Conservation (phyloP, 2,888 invertebrate genomes). For the Trichopoda pennipes region DNA sequence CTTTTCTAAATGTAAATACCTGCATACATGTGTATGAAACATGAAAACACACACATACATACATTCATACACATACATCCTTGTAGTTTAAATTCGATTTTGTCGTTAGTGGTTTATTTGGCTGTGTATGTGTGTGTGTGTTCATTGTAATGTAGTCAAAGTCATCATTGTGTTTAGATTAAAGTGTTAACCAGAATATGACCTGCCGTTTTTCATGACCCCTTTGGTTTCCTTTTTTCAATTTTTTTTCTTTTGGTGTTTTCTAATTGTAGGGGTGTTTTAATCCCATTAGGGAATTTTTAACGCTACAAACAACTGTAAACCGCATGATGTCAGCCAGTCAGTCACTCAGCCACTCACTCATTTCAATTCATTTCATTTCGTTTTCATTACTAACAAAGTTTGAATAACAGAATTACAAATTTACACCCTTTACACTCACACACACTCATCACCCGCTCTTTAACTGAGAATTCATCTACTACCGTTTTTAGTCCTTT, state of each 20-base stretch:
- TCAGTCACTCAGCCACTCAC: too few species aligned
- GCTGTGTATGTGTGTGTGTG: too few species aligned
- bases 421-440: constrained; percentile 42
- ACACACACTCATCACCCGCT: neutral
- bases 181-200: constrained; percentile 63
- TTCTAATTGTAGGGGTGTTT: constrained; percentile 76
- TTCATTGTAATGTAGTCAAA: constrained; percentile 34
- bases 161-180: constrained; percentile 30
- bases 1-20: neutral
- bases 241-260: constrained; percentile 15
- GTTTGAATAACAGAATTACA: constrained; percentile 38
- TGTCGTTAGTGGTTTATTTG: constrained; percentile 34
- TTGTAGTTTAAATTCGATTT: neutral
- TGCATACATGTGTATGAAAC: neutral
- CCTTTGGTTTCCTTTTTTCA: constrained; percentile 50
- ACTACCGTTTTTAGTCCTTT: constrained; percentile 43
- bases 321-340: constrained; percentile 54
- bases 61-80: neutral
- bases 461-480: constrained; percentile 5
- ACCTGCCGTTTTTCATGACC: constrained; percentile 64
- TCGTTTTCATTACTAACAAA: constrained; percentile 35
- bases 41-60: neutral
- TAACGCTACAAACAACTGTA: constrained; percentile 63
- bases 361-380: too few species aligned
- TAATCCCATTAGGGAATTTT: constrained; percentile 76